Evolutionary conservation across 2,888 invertebrate genomes (phyloP), one percentile per base, ranked within the genome.

Genomic region (Pristionchus entomophagus): DNA sequence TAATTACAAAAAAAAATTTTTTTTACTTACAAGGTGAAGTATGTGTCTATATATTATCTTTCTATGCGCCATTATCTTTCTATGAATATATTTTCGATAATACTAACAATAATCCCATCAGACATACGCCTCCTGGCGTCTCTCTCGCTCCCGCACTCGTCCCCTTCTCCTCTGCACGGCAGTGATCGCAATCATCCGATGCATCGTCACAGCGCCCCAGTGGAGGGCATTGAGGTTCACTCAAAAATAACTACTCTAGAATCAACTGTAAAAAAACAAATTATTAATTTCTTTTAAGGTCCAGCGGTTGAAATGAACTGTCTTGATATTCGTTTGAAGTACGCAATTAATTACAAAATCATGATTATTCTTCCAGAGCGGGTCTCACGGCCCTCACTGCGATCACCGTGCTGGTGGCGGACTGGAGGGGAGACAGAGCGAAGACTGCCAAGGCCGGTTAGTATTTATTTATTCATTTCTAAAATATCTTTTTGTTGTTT

Each of bases 131-230:
- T 73, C 73, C 0, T 73, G 73, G 73, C 73, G 73, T 73, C 73
- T 73, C 45, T 73, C 73, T 26, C 73, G 73, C 41, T 41, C 73
- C n/a, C 73, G 73, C 38, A 73, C 73, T 45, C 73, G 51, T 51
- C 51, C 49, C 2, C 51, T 80, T 4, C 78, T 80, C 32, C 17
- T 80, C 14, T 51, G 32, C 1, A 80, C 78, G 32, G 51, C 78
- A 19, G 51, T 80, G 6, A 80, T 80, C 26, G 35, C 78, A 29
- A 80, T 49, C 51, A 80, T 80, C 32, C 14, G 78, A 51, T 49
- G 51, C 78, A 80, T 80, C 32, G 78, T 80, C 1, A 51, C 32
- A 1, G 49, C 41, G 19, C 78, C 78, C n/a, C 51, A 80, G 32
- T 80, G 78, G 78, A 45, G 78, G 49, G 78, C 78, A n/a, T 14